These are phyloP conservation scores for Protobothrops flavoviridis DNA, from an alignment of 2,113 vertebrate genomes.

Conservation along the genomic window DNA sequence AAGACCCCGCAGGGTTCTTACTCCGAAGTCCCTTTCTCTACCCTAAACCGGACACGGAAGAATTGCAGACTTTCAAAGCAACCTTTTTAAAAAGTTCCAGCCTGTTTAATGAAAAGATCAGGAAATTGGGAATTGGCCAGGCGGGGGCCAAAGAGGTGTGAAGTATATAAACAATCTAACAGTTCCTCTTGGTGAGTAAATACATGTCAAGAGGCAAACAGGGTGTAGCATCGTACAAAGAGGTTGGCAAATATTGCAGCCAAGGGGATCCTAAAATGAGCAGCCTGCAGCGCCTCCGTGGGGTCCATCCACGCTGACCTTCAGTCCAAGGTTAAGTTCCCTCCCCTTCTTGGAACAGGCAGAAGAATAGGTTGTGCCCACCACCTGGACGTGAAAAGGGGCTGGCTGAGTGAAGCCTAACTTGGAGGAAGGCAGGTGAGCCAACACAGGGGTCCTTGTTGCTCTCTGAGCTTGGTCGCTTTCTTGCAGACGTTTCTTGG, in stretches of 20 bases:
- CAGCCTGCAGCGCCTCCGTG: background rate
- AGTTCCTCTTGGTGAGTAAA: background rate
- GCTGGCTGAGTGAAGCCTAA: too few relatives aligned
- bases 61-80: background rate
- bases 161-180: background rate
- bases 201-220: background rate
- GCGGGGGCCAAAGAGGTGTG: background rate
- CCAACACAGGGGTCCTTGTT: background rate
- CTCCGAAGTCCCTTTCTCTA: background rate
- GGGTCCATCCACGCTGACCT: background rate
- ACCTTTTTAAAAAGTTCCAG: background rate
- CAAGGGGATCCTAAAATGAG: background rate
- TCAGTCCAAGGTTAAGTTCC: fast-evolving
- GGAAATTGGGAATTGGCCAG: background rate
- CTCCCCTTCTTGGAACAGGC: background rate
- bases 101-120: conserved; percentile 17
- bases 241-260: background rate
- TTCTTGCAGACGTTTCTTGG: background rate
- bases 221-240: background rate
- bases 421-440: too few relatives aligned
- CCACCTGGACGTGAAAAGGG: too few relatives aligned
- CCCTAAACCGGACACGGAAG: background rate
- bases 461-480: background rate
- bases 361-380: background rate
- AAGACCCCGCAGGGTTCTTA: background rate